Evolutionary conservation across 1,140 invertebrate species (phyloP).

Genomic region (Melitaea cinxia): DNA sequence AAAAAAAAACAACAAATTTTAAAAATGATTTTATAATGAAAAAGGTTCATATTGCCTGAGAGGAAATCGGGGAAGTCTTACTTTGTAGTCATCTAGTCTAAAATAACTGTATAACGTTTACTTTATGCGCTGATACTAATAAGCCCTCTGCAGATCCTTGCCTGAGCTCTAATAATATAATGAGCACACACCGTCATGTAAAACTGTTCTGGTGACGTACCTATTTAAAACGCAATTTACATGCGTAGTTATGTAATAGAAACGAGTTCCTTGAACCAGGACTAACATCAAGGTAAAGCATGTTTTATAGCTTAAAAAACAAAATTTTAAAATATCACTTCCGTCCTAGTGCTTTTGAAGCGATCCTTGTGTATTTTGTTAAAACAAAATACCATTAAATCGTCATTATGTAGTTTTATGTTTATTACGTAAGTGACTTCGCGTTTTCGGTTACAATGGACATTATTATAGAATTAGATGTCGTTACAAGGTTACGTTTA

Average conservation of each 20-base stretch:
- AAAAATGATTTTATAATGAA: too few relatives aligned
- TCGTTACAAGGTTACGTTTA: conserved; percentile 17
- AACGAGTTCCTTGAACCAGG: conserved; percentile 16
- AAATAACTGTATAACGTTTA: neutral
- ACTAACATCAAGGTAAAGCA: conserved; percentile 4
- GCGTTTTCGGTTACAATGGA: conserved; percentile 22
- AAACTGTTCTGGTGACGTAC: conserved; percentile 13
- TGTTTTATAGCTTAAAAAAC: conserved; percentile 6
- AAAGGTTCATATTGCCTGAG: too few relatives aligned
- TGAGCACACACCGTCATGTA: conserved; percentile 14
- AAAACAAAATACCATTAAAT: conserved; percentile 7
- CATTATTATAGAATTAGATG: conserved; percentile 13
- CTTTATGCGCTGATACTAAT: neutral
- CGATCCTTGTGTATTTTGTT: conserved; percentile 1
- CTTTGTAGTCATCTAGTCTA: too few relatives aligned
- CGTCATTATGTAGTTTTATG: conserved; percentile 4
- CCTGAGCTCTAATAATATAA: conserved; percentile 5
- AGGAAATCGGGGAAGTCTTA: too few relatives aligned
- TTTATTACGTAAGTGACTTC: conserved; percentile 15
- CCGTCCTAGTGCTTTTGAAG: conserved; percentile 1
- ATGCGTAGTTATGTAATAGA: conserved; percentile 18
- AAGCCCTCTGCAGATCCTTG: neutral
- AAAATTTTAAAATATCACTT: conserved; percentile 8
- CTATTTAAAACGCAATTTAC: conserved; percentile 13
- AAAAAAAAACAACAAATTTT: too few relatives aligned